These are phyloP conservation scores for Phylloscopus trochilus DNA, from an alignment of 2,113 vertebrate species.

Conservation along the genomic window DNA sequence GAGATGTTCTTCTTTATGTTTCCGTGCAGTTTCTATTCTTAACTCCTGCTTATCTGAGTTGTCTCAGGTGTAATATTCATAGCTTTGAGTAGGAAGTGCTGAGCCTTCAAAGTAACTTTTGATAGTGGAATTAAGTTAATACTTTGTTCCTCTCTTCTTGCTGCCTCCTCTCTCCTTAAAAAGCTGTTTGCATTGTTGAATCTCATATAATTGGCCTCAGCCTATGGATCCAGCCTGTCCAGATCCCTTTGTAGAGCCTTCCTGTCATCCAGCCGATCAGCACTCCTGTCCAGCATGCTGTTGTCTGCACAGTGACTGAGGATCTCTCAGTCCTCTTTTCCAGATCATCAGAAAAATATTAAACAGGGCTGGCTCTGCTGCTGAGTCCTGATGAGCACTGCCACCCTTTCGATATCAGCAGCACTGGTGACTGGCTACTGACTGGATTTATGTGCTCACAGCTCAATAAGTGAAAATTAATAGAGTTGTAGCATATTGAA, in stretches of 20 bases:
- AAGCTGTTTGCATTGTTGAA: not conserved
- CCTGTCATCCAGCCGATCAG: not conserved
- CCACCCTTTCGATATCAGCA: not conserved
- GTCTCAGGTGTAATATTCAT: not conserved
- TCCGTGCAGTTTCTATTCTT: not conserved
- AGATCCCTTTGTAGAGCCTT: not conserved
- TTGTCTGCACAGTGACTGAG: not conserved
- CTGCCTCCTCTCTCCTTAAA: not conserved
- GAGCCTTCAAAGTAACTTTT: not conserved
- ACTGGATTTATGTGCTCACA: not conserved
- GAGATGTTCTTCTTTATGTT: not conserved
- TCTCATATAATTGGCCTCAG: fast-evolving
- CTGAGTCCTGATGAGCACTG: not conserved
- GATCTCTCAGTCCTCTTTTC: fast-evolving
- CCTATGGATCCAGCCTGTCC: not conserved
- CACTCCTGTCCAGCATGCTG: fast-evolving
- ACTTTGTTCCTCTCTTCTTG: not conserved
- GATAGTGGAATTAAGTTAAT: not conserved
- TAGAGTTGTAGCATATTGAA: not conserved
- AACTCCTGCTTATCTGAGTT: not conserved
- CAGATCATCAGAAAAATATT: not conserved
- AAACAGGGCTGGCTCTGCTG: not conserved
- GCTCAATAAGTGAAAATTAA: not conserved
- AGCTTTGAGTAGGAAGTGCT: not conserved
- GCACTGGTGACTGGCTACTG: fast-evolving